A percentile compares a stretch with the other conserved stretches of the same genome.
Conservation (phyloP, 2,888 invertebrate genomes). For the Luperina testacea region DNA sequence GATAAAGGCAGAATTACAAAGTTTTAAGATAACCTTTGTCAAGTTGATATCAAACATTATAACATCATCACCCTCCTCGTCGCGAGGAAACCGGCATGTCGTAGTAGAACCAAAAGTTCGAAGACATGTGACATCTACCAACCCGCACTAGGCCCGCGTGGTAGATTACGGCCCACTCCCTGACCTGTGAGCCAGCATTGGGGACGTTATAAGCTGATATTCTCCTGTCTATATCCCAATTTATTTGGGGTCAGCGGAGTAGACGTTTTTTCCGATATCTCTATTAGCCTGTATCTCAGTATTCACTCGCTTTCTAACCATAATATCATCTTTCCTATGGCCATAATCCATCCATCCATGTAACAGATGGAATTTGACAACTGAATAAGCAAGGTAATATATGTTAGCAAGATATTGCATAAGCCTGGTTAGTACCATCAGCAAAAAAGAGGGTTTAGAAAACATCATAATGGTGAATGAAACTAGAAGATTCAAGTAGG, state of each 20-base stretch:
- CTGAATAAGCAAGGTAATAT: background rate
- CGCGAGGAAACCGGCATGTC: background rate
- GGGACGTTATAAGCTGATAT: too few relatives aligned
- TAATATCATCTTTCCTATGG: background rate
- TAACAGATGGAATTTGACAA: background rate
- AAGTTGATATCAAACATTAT: background rate
- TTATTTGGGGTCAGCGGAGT: too few relatives aligned
- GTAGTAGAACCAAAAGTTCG: background rate
- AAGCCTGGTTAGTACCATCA: background rate
- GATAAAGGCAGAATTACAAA: conserved; percentile 5
- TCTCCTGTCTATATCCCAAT: too few relatives aligned
- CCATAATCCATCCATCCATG: background rate
- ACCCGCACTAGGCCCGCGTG: background rate
- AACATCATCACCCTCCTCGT: background rate
- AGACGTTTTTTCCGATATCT: too few relatives aligned
- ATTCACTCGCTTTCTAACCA: background rate
- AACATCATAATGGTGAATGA: background rate
- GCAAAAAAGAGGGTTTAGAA: background rate
- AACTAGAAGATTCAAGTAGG: background rate
- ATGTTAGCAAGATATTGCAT: background rate
- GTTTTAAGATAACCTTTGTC: background rate
- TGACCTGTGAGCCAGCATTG: too few relatives aligned
- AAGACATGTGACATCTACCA: background rate
- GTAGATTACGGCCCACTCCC: too few relatives aligned
- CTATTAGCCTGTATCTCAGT: background rate